These are phyloP conservation scores for Pandemis heparana DNA, from an alignment of 2,888 invertebrate species.

Conservation along the genomic window DNA sequence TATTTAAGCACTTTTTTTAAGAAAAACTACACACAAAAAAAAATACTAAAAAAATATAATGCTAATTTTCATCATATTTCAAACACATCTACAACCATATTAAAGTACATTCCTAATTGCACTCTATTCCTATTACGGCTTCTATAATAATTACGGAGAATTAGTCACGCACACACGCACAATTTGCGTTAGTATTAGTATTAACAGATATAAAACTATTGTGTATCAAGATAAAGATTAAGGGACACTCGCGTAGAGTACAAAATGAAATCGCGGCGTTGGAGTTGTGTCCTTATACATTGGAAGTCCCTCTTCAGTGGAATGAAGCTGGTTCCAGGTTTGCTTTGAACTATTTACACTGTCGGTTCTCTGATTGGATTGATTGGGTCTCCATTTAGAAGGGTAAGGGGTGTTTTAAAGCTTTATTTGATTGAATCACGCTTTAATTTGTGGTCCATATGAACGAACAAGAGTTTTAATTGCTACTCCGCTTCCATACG, in stretches of 20 bases:
- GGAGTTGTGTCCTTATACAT: too few relatives aligned
- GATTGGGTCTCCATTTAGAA: neutral
- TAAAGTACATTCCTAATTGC: neutral
- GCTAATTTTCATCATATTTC: too few relatives aligned
- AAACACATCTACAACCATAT: constrained; percentile 22
- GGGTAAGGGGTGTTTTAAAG: neutral
- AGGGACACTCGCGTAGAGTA: too few relatives aligned
- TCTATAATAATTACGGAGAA: constrained; percentile 30
- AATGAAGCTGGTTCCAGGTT: neutral
- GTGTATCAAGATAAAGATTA: too few relatives aligned
- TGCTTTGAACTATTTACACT: neutral
- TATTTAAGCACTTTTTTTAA: too few relatives aligned
- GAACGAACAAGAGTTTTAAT: too few relatives aligned
- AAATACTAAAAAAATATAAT: too few relatives aligned
- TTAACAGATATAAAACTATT: neutral
- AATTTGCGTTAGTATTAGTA: neutral
- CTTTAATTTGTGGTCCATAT: too few relatives aligned
- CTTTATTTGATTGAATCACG: neutral
- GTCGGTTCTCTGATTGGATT: neutral
- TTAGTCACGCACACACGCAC: neutral
- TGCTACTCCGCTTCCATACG: too few relatives aligned
- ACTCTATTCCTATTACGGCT: constrained; percentile 20
- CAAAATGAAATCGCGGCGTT: too few relatives aligned
- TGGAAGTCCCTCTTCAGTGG: neutral
- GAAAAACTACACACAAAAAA: too few relatives aligned